These are phyloP conservation scores for Anarsia innoxiella DNA, from an alignment of 2,888 invertebrate species.

Conservation along the genomic window DNA sequence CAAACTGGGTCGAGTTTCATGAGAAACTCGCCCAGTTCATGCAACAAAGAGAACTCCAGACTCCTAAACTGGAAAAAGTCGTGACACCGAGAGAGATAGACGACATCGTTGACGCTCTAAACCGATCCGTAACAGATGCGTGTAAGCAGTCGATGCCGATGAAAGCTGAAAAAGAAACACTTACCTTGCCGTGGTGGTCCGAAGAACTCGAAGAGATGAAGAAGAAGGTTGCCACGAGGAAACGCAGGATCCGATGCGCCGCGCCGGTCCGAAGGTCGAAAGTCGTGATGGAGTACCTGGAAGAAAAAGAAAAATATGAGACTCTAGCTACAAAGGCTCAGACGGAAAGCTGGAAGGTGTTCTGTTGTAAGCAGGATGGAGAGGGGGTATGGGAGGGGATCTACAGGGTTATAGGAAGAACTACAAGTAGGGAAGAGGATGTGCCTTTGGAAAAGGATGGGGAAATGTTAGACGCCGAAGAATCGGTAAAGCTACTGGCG, in stretches of 20 bases:
- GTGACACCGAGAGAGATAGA: background rate
- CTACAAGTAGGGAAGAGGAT: background rate
- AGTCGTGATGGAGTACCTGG: background rate
- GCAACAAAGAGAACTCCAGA: background rate
- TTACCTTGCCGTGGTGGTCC: constrained; percentile 6
- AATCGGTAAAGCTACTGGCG: background rate
- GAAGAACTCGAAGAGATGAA: background rate
- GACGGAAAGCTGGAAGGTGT: constrained; percentile 19
- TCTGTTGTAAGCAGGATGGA: constrained; percentile 18
- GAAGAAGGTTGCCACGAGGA: background rate
- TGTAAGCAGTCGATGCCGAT: background rate
- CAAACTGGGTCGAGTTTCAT: background rate
- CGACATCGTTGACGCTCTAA: background rate
- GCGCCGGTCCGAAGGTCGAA: background rate
- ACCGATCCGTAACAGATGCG: background rate
- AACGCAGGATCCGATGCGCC: background rate
- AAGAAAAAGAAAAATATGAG: background rate
- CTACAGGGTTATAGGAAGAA: constrained; percentile 9
- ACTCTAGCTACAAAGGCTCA: constrained; percentile 4
- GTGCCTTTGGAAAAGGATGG: background rate
- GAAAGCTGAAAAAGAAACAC: background rate
- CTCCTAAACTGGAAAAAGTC: background rate
- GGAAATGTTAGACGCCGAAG: background rate
- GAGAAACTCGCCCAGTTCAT: background rate
- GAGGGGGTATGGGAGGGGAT: constrained; percentile 15